Conservation (phyloP, 2,888 invertebrate genomes). For the Parnassius orleans region DNA sequence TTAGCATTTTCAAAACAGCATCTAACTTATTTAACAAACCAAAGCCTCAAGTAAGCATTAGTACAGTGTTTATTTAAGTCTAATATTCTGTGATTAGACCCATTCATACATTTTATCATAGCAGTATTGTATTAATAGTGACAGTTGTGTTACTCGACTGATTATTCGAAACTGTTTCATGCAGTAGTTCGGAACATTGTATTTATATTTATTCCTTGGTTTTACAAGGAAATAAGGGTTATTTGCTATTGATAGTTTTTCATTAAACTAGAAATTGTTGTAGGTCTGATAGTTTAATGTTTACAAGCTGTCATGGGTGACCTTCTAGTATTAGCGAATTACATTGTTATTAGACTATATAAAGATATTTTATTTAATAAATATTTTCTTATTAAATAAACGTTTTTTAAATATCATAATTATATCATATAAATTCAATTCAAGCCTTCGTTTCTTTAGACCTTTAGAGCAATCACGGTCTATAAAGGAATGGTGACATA, state of each 20-base stretch:
- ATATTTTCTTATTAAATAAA: conserved; percentile 49
- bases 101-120: conserved; percentile 25
- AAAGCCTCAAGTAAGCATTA: conserved; percentile 68
- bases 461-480: too few species aligned
- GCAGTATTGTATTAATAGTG: conserved; percentile 50
- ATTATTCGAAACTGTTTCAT: conserved; percentile 66
- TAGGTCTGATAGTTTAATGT: conserved; percentile 63
- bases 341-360: conserved; percentile 64
- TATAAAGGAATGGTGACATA: too few species aligned
- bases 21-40: conserved; percentile 66
- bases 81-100: conserved; percentile 25
- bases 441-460: too few species aligned
- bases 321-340: conserved; percentile 73
- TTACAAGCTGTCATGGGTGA: conserved; percentile 65
- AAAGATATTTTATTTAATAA: conserved; percentile 49
- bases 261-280: conserved; percentile 42
- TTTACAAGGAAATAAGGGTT: conserved; percentile 72
- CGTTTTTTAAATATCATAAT: conserved; percentile 31
- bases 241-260: conserved; percentile 43
- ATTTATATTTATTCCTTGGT: conserved; percentile 77
- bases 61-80: conserved; percentile 65
- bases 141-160: conserved; percentile 76
- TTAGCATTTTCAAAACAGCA: conserved; percentile 72
- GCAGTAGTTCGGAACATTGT: conserved; percentile 66
- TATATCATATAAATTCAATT: too few species aligned